Conservation (phyloP, 35 echinoderm and acorn worm genomes). For the Heliocidaris erythrogramma region DNA sequence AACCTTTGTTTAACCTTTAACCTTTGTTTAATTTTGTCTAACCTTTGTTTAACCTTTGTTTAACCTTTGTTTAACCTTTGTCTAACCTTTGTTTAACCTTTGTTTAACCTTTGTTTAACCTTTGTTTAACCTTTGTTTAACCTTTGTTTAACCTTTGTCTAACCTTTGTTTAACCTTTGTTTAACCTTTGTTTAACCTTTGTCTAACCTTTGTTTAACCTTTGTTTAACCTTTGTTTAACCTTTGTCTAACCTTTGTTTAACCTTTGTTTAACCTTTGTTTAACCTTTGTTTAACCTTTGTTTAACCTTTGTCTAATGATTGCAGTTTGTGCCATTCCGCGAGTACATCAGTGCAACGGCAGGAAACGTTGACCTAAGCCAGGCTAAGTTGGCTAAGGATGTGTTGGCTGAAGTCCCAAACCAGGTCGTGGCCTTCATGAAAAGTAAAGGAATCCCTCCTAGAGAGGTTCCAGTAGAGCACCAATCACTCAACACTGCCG, state of each 20-base stretch:
- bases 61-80: not conserved
- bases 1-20: too few relatives aligned
- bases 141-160: not conserved
- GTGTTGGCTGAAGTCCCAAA: conserved; percentile 94
- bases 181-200: too few relatives aligned
- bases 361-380: conserved; percentile 71
- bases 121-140: too few relatives aligned
- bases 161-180: too few relatives aligned
- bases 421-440: conserved; percentile 90
- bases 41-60: too few relatives aligned
- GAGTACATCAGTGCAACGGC: conserved; percentile 78
- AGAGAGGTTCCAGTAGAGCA: conserved; percentile 55
- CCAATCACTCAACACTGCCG: conserved; percentile 50
- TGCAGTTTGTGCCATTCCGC: conserved; percentile 95
- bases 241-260: not conserved
- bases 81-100: not conserved
- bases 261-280: not conserved
- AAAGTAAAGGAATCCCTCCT: conserved; percentile 73
- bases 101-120: not conserved
- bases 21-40: too few relatives aligned
- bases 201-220: too few relatives aligned
- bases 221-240: too few relatives aligned
- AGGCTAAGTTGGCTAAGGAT: conserved; percentile 95
- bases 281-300: too few relatives aligned
- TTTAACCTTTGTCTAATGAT: not conserved